Evolutionary conservation across 2,888 invertebrate species (phyloP).

Genomic region (Drosophila hamatofila): DNA sequence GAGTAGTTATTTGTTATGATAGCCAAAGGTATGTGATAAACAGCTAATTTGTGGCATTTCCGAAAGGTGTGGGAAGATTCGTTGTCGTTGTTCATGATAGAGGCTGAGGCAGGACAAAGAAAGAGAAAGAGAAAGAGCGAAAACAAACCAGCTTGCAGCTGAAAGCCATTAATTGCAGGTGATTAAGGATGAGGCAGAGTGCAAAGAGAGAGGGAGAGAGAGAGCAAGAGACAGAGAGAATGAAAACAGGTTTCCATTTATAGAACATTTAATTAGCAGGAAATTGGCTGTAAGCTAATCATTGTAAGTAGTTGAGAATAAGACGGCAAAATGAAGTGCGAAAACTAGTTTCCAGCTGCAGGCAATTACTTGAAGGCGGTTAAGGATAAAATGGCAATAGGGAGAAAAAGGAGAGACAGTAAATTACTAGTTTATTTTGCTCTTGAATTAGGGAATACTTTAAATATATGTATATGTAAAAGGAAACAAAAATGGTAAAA

Average conservation of each 20-base stretch:
- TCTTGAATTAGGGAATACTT: too few relatives aligned
- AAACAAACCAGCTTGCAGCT: background rate
- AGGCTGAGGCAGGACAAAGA: background rate
- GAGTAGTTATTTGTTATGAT: constrained; percentile 5
- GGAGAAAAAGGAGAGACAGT: background rate
- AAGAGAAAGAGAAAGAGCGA: background rate
- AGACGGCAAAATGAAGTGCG: constrained; percentile 4
- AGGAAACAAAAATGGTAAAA: too few relatives aligned
- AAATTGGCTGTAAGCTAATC: constrained; percentile 18
- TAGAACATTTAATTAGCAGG: constrained; percentile 13
- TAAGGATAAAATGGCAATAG: background rate
- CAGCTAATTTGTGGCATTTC: background rate
- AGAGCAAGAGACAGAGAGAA: too few relatives aligned
- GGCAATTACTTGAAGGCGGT: background rate
- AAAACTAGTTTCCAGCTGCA: constrained; percentile 12
- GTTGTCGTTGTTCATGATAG: background rate
- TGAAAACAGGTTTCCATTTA: background rate
- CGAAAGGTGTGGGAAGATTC: constrained; percentile 5
- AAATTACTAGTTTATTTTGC: background rate
- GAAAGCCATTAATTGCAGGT: constrained; percentile 1
- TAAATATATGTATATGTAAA: too few relatives aligned
- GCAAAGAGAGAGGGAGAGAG: background rate
- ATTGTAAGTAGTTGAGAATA: background rate
- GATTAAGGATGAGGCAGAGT: constrained; percentile 2
- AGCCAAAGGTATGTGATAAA: constrained; percentile 4